Conservation (phyloP, 2,888 invertebrate genomes). For the Sipha maydis region DNA sequence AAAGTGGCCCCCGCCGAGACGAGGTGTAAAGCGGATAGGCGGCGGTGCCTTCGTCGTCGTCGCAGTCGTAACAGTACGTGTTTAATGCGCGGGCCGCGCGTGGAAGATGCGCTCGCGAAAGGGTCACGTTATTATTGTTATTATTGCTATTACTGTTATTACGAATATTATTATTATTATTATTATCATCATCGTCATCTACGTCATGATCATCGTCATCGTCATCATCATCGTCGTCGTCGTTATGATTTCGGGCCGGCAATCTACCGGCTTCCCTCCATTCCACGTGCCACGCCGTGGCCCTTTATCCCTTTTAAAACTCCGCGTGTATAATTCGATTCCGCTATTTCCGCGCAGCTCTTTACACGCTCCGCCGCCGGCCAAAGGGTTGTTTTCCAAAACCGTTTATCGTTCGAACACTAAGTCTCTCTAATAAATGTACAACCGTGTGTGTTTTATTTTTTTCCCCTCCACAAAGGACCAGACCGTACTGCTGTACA, state of each 20-base stretch:
- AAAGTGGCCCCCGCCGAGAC: constrained; percentile 44
- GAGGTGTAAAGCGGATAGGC: constrained; percentile 30
- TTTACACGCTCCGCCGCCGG: constrained; percentile 56
- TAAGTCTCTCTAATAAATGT: constrained; percentile 19
- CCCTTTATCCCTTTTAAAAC: constrained; percentile 26
- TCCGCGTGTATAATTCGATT: constrained; percentile 45
- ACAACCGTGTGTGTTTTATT: neutral
- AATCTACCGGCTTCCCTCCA: neutral
- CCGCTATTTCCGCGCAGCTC: constrained; percentile 29
- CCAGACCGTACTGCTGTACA: neutral
- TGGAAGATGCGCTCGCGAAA: constrained; percentile 28
- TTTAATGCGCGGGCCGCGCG: neutral
- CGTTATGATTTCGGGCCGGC: constrained; percentile 39
- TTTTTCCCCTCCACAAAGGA: constrained; percentile 5
- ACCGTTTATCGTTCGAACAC: constrained; percentile 57
- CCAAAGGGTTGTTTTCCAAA: constrained; percentile 58
- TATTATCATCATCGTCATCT: neutral
- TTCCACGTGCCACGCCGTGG: no score
- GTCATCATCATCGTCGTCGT: neutral
- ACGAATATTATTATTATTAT: neutral
- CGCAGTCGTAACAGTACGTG: neutral
- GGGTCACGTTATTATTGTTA: constrained; percentile 30
- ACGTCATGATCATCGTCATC: no score
- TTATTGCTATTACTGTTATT: constrained; percentile 9
- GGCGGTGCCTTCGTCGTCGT: neutral